Percentiles rank a stretch among this genome's conserved stretches.
These are phyloP conservation scores for Spodoptera littoralis DNA, from an alignment of 2,888 invertebrate species.

Conservation along the genomic window DNA sequence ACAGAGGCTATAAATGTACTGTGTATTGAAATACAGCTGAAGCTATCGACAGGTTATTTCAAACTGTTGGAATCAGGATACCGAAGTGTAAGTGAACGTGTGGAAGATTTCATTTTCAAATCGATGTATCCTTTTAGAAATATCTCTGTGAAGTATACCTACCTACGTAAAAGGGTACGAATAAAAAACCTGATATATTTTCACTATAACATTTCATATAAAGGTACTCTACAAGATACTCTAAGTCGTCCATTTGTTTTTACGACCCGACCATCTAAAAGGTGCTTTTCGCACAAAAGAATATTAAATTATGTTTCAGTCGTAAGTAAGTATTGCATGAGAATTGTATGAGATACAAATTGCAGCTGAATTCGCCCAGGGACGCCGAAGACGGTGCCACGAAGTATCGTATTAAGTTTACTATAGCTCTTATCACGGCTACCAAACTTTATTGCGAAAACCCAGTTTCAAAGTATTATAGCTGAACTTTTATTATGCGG, in stretches of 20 bases:
- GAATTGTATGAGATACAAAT: constrained; percentile 49
- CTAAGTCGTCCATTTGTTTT: constrained; percentile 56
- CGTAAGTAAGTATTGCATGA: constrained; percentile 16
- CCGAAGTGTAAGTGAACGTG: constrained; percentile 8
- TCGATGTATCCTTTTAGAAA: constrained; percentile 3
- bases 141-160: no score
- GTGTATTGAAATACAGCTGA: constrained; percentile 16
- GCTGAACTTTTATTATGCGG: constrained; percentile 60
- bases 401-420: constrained; percentile 47
- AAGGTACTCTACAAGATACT: constrained; percentile 45
- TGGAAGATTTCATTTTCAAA: constrained; percentile 49
- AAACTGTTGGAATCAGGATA: constrained; percentile 3
- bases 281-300: constrained; percentile 49
- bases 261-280: constrained; percentile 57
- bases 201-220: constrained; percentile 52
- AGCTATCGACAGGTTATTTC: constrained; percentile 2
- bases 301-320: constrained; percentile 54
- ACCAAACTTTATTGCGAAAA: constrained; percentile 53
- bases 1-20: constrained; percentile 14
- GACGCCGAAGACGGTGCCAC: constrained; percentile 29
- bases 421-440: constrained; percentile 44
- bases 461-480: constrained; percentile 49
- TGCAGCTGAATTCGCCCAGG: constrained; percentile 36
- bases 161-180: constrained; percentile 44
- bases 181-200: constrained; percentile 58